Conservation (phyloP, 30 jellyfish, hydroid and myxozoan species). For the Aurelia aurita region DNA sequence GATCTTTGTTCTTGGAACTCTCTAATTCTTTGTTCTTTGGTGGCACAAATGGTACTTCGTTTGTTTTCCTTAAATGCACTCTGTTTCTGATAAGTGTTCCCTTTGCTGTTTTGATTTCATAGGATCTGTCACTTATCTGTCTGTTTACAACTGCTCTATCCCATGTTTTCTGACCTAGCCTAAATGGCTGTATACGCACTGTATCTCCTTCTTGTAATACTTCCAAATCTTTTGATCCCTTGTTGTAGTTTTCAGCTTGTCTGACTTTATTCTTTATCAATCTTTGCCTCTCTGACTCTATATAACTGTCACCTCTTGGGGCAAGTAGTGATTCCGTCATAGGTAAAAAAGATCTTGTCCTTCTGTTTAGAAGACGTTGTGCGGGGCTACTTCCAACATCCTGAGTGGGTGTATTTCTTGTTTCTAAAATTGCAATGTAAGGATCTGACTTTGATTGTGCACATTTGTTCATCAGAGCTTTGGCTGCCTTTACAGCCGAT, state of each 20-base stretch:
- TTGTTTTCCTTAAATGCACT: slow-evolving; percentile 20
- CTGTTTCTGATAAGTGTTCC: background rate
- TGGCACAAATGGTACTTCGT: background rate
- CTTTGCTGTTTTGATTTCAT: slow-evolving; percentile 29
- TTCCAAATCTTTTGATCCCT: slow-evolving; percentile 5
- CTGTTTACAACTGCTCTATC: slow-evolving; percentile 21
- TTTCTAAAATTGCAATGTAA: slow-evolving; percentile 14
- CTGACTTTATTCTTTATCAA: background rate
- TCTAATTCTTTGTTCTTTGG: too few species aligned
- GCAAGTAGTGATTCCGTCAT: slow-evolving; percentile 30
- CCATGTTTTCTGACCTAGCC: slow-evolving; percentile 59
- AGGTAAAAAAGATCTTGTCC: slow-evolving; percentile 55
- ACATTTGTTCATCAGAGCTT: slow-evolving; percentile 39
- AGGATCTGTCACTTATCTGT: slow-evolving; percentile 45
- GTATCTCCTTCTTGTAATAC: slow-evolving; percentile 35
- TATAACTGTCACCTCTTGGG: slow-evolving; percentile 16
- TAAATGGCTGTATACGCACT: slow-evolving; percentile 34
- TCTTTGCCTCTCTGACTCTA: slow-evolving; percentile 16
- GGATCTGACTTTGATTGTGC: slow-evolving; percentile 28
- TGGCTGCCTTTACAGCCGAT: slow-evolving; percentile 58
- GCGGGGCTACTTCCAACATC: slow-evolving; percentile 43
- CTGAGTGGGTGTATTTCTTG: slow-evolving; percentile 39
- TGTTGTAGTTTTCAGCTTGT: background rate
- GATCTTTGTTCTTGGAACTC: too few species aligned
- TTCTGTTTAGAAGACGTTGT: slow-evolving; percentile 44